Evolutionary conservation across 2,797 vertebrate genomes (phyloP), one percentile per base, ranked within the genome.

Genomic region (Macrochelys suwanniensis): DNA sequence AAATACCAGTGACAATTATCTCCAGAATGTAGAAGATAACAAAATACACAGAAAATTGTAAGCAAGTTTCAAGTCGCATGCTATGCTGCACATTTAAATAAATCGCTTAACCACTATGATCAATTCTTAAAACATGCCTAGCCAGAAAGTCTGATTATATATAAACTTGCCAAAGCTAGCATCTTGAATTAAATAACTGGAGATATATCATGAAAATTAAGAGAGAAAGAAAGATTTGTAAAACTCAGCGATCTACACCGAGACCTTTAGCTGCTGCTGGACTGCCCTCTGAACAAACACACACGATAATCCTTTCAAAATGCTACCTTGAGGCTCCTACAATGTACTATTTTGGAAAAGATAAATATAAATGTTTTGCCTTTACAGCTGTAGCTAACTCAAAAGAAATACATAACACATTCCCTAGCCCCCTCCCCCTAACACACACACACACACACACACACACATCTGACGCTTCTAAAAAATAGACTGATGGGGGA

Each of bases 301-400:
- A 88, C 80, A 65, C n/a, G 51, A 23, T 21, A 53, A 47, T 87
- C 89, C 86, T 94, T 93, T 93, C 71, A 1, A 11, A 50, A 28
- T 61, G 49, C 2, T 81, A 15, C 82, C 83, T 82, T 84, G 37
- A 88, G 84, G 85, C 13, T 88, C 51, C 87, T 90, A 85, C 93
- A 90, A 59, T 7, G 37, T 84, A 59, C 59, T 88, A 59, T 90
- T 86, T 89, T 77, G 90, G 79, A 90, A 93, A 61, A 65, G 79
- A 76, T 87, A 84, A 82, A 17, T 5, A 23, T 23, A 42, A 54
- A 50, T 45, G 26, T 56, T 89, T 85, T 90, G 84, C 10, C 77
- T 85, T 85, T 90, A 65, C 88, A 89, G 84, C 91, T 97, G 95
- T 81, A 21, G 56, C 85, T 87, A 93, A 79, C 89, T 84, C 11